Percentiles rank a stretch among this genome's conserved stretches.
phyloP scores from a whole-genome alignment of 64 coral and sea anemone genomes.

The Montipora capricornis region DNA sequence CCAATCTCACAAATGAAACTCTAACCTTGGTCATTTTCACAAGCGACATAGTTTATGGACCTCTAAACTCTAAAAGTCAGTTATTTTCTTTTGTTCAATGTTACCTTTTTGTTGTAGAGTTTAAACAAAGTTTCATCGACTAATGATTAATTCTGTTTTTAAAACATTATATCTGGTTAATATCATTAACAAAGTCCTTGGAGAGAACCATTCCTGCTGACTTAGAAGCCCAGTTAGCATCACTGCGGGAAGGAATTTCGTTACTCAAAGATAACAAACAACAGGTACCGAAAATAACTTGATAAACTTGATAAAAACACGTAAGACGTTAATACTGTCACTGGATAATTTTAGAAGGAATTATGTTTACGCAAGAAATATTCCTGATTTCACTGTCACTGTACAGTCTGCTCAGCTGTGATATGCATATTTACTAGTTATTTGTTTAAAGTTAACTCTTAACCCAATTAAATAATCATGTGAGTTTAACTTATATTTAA shows the following conservation, averaged over 20 bases:
- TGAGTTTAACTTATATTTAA: too few species aligned
- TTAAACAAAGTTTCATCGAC: background rate
- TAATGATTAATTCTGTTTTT: background rate
- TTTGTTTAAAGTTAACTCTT: too few species aligned
- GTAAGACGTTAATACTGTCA: background rate
- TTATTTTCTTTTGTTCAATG: too few species aligned
- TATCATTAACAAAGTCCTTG: background rate
- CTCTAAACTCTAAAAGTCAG: too few species aligned
- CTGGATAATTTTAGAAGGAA: background rate
- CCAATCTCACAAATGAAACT: too few species aligned
- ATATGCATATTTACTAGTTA: too few species aligned
- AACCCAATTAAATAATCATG: too few species aligned
- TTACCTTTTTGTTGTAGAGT: too few species aligned
- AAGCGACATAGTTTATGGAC: too few species aligned
- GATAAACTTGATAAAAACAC: background rate
- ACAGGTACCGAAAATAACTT: constrained; percentile 46
- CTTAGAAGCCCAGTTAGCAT: constrained; percentile 69
- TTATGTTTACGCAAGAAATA: background rate
- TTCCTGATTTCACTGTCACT: too few species aligned
- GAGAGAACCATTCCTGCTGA: constrained; percentile 89
- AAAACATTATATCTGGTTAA: constrained; percentile 16
- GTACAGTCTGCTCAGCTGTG: too few species aligned
- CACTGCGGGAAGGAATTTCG: constrained; percentile 77
- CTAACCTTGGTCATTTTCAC: too few species aligned
- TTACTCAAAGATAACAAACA: constrained; percentile 73